Evolutionary conservation across 92 coral and sea anemone genomes (phyloP).

Genomic region (Palythoa caribaeorum): DNA sequence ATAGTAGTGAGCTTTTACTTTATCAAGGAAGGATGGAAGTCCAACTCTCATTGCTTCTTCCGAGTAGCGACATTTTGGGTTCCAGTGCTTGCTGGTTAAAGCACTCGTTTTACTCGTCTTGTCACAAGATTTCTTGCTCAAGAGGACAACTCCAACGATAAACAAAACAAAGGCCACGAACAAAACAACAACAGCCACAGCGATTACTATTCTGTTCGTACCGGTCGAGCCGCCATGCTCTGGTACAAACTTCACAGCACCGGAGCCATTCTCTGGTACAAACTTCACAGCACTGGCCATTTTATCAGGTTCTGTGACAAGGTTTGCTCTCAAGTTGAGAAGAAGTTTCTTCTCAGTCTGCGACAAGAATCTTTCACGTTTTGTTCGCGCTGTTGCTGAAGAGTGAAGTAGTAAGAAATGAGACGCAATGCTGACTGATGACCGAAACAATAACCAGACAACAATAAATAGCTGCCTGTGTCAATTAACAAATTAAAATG

Average conservation of each 20-base stretch:
- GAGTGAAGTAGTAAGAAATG: no score
- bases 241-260: not conserved
- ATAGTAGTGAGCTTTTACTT: conserved; percentile 69
- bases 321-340: not conserved
- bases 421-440: no score
- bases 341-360: no score
- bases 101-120: not conserved
- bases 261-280: not conserved
- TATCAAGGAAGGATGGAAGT: conserved; percentile 72
- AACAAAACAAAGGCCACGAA: conserved; percentile 4
- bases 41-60: conserved; percentile 80
- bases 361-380: no score
- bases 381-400: no score
- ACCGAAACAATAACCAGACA: no score
- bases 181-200: conserved; percentile 1
- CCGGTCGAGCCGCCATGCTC: not conserved
- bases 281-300: conserved; percentile 6
- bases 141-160: conserved; percentile 34
- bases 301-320: not conserved
- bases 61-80: conserved; percentile 67
- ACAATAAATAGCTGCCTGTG: no score
- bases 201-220: not conserved
- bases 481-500: no score
- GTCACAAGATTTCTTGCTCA: conserved; percentile 3
- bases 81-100: not conserved